Conservation (phyloP, 2,888 invertebrate species). For the Hoplodrina ambigua region DNA sequence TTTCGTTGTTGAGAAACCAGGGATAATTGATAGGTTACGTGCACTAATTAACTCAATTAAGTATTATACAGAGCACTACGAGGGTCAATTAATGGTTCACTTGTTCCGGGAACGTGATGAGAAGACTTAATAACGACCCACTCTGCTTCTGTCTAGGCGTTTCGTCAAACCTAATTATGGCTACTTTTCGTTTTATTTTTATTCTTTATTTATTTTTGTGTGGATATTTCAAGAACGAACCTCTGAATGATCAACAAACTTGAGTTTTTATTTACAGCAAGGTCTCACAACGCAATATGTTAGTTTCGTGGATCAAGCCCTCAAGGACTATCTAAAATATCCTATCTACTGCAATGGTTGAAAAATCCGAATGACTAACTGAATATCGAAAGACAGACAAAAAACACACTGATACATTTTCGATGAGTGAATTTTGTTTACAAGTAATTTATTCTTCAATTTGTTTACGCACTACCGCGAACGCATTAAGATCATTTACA, state of each 20-base stretch:
- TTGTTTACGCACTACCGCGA: conserved; percentile 64
- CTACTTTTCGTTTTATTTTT: conserved; percentile 32
- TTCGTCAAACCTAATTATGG: neutral
- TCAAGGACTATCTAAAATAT: conserved; percentile 41
- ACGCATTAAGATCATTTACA: conserved; percentile 57
- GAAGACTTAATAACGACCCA: conserved; percentile 11
- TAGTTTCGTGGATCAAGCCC: conserved; percentile 34
- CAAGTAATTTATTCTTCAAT: conserved; percentile 67
- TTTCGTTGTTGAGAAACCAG: neutral
- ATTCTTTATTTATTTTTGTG: conserved; percentile 32
- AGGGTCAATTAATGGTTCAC: conserved; percentile 48
- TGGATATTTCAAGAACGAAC: conserved; percentile 29
- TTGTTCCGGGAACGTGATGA: conserved; percentile 20
- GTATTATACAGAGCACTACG: conserved; percentile 5
- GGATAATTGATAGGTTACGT: conserved; percentile 3
- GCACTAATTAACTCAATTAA: conserved; percentile 30
- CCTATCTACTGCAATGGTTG: conserved; percentile 28
- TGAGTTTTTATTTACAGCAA: conserved; percentile 48
- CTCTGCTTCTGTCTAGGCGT: neutral
- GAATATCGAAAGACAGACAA: conserved; percentile 64
- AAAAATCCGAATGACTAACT: conserved; percentile 55
- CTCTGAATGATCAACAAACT: conserved; percentile 36
- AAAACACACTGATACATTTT: conserved; percentile 56
- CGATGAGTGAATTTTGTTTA: conserved; percentile 63
- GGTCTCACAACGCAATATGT: conserved; percentile 42